Conservation (phyloP, 2,888 invertebrate species). For the Dynastes hyllus region DNA sequence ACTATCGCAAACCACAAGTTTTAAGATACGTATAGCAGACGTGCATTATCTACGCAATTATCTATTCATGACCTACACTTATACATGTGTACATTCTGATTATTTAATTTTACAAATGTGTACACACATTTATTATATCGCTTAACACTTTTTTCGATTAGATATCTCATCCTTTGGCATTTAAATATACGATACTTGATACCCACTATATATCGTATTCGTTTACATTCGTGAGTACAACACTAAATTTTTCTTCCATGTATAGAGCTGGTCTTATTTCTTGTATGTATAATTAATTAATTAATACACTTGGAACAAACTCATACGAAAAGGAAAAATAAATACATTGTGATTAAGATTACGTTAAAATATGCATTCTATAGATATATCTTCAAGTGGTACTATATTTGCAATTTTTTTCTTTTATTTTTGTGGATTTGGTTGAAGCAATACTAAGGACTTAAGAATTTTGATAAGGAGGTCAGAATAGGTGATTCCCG, state of each 20-base stretch:
- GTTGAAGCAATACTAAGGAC: slow-evolving; percentile 10
- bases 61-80: slow-evolving; percentile 47
- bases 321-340: not conserved
- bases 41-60: slow-evolving; percentile 36
- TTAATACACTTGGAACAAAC: not conserved
- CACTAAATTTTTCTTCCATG: not conserved
- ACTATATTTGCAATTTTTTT: not conserved
- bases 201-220: not conserved
- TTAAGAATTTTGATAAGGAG: slow-evolving; percentile 28
- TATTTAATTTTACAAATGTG: slow-evolving; percentile 39
- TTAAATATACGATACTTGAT: not conserved
- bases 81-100: slow-evolving; percentile 24
- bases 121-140: slow-evolving; percentile 26
- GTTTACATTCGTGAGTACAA: not conserved
- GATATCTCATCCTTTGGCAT: slow-evolving; percentile 20
- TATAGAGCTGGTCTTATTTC: too few relatives aligned
- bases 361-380: not conserved
- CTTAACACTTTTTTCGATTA: slow-evolving; percentile 37
- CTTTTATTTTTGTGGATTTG: slow-evolving; percentile 3
- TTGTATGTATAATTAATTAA: not conserved
- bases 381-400: not conserved
- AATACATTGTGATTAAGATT: not conserved
- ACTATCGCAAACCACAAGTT: slow-evolving; percentile 28
- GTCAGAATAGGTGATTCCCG: slow-evolving; percentile 42
- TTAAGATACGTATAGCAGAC: slow-evolving; percentile 21